Conservation (phyloP, 2,797 vertebrate species). For the Sphenopsis melanotis region DNA sequence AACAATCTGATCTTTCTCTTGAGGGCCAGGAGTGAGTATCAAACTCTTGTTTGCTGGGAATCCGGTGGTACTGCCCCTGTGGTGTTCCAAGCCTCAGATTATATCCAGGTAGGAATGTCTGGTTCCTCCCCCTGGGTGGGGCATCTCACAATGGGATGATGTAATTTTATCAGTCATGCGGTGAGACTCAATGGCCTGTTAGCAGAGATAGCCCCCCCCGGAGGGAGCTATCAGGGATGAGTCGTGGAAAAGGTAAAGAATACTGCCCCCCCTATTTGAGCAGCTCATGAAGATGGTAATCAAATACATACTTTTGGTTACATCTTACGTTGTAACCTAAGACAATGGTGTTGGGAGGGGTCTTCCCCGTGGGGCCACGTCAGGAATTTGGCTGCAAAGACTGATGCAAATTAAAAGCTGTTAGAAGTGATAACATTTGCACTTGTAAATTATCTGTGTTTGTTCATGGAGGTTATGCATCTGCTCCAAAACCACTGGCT, state of each 20-base stretch:
- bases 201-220: not conserved
- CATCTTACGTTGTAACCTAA: not conserved
- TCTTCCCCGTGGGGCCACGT: not conserved
- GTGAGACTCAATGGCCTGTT: not conserved
- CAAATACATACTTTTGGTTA: not conserved
- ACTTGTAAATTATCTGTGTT: not conserved
- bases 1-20: not conserved
- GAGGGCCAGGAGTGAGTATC: not conserved
- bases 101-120: not conserved
- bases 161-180: not conserved
- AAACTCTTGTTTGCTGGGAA: not conserved
- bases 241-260: not conserved
- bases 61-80: accelerated
- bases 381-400: not conserved
- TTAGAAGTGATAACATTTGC: not conserved
- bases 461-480: not conserved
- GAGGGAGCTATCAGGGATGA: not conserved
- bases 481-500: not conserved
- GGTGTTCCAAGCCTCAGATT: not conserved
- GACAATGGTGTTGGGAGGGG: not conserved
- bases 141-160: not conserved
- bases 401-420: not conserved
- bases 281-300: not conserved
- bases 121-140: accelerated
- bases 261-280: not conserved